A percentile compares a stretch with the other conserved stretches of the same genome.
Conservation (phyloP, 2,113 vertebrate species). For the Erythrocercus mccallii region DNA sequence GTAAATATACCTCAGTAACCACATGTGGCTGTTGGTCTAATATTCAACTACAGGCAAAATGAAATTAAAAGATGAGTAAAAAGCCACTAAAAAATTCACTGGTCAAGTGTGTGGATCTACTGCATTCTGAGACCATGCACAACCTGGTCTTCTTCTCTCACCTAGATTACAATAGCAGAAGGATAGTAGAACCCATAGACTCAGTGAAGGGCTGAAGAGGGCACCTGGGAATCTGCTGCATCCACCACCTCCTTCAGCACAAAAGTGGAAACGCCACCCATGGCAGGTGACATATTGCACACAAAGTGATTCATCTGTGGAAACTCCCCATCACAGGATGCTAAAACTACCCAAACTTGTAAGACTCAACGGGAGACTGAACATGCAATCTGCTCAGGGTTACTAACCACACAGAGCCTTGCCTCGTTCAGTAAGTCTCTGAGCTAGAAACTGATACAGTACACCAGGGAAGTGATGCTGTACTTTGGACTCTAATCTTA, state of each 20-base stretch:
- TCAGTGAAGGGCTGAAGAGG: background rate
- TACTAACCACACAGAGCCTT: background rate
- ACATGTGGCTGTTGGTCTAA: background rate
- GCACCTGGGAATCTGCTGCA: background rate
- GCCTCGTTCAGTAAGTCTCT: background rate
- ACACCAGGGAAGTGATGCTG: background rate
- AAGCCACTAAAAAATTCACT: background rate
- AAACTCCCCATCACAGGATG: background rate
- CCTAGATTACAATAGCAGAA: background rate
- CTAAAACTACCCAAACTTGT: background rate
- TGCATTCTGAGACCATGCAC: background rate
- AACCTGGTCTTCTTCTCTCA: background rate
- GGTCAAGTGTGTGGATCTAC: background rate
- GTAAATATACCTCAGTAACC: background rate
- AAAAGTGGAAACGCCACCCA: background rate
- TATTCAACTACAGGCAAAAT: background rate
- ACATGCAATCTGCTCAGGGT: background rate
- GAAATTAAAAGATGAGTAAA: background rate
- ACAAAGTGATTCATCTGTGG: background rate
- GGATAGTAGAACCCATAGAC: background rate
- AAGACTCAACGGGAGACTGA: background rate
- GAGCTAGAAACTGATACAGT: background rate
- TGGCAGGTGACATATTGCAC: accelerated
- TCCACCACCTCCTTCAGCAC: background rate
- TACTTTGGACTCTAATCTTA: background rate